Base-by-base conservation (phyloP, 2,888 invertebrate genomes). In the Brenthis hecate region DNA sequence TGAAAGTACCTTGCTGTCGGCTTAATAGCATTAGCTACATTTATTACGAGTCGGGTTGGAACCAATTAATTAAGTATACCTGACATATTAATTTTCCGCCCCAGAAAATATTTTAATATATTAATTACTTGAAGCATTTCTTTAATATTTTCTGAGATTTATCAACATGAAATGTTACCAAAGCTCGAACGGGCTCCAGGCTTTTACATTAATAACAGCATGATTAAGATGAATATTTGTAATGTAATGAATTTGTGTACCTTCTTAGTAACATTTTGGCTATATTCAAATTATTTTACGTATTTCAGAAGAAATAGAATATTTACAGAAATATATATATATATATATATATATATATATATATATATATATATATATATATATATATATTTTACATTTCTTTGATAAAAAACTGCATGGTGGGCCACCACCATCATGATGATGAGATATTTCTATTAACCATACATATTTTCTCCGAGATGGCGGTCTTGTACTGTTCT, bases 141-240 rank as follows among this genome's bases (percentile, higher is more conserved):
- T 60, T 48, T 60, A 32, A 60, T 60, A 60, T 50, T 50, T 60
- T 50, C n/a, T 32, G 48, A 60, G 50, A 28, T 50, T 60, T 50
- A 14, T n/a, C 13, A 50, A 50, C 16, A 60, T 60, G 50, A 50
- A 60, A 60, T 50, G 28, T 11, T 28, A 60, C 60, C 28, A 60
- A 32, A 50, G 48, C 60, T 50, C 28, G 28, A 32, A 32, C 48
- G 50, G 11, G 50, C 28, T 28, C 13, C n/a, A 28, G 28, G 60
- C 50, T 60, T 60, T 60, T 50, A 60, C 13, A 60, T 60, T 60
- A 60, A 60, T 60, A 60, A 50, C 32, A 50, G 5, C 50, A 50
- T 60, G 32, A 60, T 60, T 50, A 60, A 60, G 50, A 60, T 60
- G n/a, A 50, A 50, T 13, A 50, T 50, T 60, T 50, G 50, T 1